Evolutionary conservation across 1,140 invertebrate species (phyloP).

Genomic region (Drosophila rhopaloa): DNA sequence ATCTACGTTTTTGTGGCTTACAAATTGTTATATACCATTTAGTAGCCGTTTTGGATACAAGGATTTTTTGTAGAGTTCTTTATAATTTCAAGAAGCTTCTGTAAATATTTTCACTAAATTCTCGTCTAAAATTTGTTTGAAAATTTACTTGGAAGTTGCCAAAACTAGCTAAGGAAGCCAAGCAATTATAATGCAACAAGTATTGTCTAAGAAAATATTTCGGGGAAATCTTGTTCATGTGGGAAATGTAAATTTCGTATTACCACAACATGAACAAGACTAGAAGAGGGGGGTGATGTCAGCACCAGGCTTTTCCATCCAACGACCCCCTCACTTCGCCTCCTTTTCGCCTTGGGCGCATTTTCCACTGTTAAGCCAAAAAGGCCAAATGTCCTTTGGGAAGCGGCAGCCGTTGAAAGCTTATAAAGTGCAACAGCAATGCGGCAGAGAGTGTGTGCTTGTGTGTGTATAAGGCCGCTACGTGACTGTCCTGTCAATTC

Average conservation of each 20-base stretch:
- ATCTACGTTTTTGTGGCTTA: too few relatives aligned
- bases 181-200: constrained; percentile 71
- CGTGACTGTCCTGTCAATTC: constrained; percentile 69
- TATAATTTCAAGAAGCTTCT: too few relatives aligned
- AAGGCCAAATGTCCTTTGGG: constrained; percentile 42
- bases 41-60: too few relatives aligned
- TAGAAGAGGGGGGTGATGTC: constrained; percentile 35
- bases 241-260: constrained; percentile 65
- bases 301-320: constrained; percentile 36
- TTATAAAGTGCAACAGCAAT: constrained; percentile 58
- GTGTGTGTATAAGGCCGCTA: constrained; percentile 32
- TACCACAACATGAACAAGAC: constrained; percentile 37
- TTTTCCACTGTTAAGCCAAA: constrained; percentile 64
- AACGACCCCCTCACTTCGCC: constrained; percentile 2
- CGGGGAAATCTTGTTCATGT: constrained; percentile 18
- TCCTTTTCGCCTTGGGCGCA: constrained; percentile 58
- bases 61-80: too few relatives aligned
- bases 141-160: not conserved
- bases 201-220: constrained; percentile 53
- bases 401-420: constrained; percentile 52
- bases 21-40: too few relatives aligned
- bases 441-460: constrained; percentile 25
- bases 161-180: constrained; percentile 1
- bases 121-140: not conserved
- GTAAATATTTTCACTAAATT: not conserved